Percentiles rank a stretch among this genome's conserved stretches.
Evolutionary conservation across 2,797 vertebrate genomes (phyloP).

Genomic region (Syngnathus acus): DNA sequence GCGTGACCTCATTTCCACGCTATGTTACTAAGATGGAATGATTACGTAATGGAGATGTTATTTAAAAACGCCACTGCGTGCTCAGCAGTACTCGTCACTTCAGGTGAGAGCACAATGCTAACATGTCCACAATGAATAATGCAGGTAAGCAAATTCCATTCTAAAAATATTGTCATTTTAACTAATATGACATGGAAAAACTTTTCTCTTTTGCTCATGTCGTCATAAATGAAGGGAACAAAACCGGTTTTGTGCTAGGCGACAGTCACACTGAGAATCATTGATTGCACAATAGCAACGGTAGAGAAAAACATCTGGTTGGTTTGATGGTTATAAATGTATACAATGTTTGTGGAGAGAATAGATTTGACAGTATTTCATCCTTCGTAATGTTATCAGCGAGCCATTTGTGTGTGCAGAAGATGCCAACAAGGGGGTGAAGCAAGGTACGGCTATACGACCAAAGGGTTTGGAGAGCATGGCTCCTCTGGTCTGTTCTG

Average conservation of each 20-base stretch:
- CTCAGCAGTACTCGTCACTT: background rate
- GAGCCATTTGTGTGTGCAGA: background rate
- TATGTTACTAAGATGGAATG: background rate
- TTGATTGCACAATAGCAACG: background rate
- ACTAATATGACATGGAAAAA: too few relatives aligned
- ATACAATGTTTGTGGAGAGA: background rate
- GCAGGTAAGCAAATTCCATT: background rate
- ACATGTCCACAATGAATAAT: background rate
- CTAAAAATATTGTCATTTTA: too few relatives aligned
- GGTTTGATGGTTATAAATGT: background rate
- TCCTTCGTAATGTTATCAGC: background rate
- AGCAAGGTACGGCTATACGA: conserved; percentile 13
- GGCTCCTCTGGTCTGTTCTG: conserved; percentile 65
- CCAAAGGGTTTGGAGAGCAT: conserved; percentile 69
- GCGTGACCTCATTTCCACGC: background rate
- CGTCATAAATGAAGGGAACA: background rate
- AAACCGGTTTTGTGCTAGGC: background rate
- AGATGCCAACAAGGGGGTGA: conserved; percentile 21
- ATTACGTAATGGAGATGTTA: background rate
- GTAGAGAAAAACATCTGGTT: background rate
- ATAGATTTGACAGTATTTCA: background rate
- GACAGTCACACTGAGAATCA: background rate
- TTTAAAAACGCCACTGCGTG: background rate
- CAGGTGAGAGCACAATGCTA: too few relatives aligned
- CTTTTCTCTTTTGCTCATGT: too few relatives aligned